phyloP scores from a whole-genome alignment of 1,140 invertebrate genomes.

The Microvelia longipes region DNA sequence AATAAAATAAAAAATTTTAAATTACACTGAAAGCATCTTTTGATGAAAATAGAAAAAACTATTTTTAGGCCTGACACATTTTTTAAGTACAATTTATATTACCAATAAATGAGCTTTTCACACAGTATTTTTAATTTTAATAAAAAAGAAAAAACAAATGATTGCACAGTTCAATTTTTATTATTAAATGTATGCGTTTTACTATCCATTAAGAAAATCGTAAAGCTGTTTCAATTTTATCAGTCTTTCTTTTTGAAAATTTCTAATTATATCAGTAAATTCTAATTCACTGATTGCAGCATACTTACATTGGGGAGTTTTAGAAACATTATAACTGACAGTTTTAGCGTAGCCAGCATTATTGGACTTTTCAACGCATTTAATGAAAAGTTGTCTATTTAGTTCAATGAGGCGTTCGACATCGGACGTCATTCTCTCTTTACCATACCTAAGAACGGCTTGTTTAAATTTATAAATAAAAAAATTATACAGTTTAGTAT shows the following conservation, averaged over 20 bases:
- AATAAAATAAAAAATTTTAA: neutral
- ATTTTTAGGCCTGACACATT: neutral
- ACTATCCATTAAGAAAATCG: neutral
- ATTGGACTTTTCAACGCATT: constrained; percentile 17
- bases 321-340: constrained; percentile 14
- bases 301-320: constrained; percentile 15
- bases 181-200: constrained; percentile 8
- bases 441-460: constrained; percentile 24
- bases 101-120: neutral
- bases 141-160: too few species aligned
- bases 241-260: constrained; percentile 14
- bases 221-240: constrained; percentile 1
- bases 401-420: constrained; percentile 17
- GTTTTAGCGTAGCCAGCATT: constrained; percentile 19
- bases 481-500: constrained; percentile 26
- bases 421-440: constrained; percentile 23
- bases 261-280: constrained; percentile 16
- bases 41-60: neutral
- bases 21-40: neutral
- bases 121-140: neutral
- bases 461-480: constrained; percentile 26
- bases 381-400: constrained; percentile 15
- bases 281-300: constrained; percentile 15
- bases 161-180: neutral
- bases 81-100: neutral